Evolutionary conservation across 92 coral and sea anemone species (phyloP).

Genomic region (Actinostola sp.): DNA sequence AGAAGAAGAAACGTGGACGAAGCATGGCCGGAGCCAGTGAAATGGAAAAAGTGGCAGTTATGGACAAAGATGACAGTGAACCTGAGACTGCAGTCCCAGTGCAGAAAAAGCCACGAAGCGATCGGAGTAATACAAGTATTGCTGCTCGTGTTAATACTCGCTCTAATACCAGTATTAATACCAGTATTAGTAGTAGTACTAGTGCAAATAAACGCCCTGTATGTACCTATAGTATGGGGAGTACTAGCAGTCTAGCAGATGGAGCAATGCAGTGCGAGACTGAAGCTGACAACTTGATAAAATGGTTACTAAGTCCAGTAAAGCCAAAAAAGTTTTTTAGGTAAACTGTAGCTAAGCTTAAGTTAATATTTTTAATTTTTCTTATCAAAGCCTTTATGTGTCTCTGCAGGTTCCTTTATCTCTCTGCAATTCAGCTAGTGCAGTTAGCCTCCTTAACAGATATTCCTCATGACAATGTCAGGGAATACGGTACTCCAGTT

Average conservation of each 20-base stretch:
- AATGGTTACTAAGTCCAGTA: constrained; percentile 95
- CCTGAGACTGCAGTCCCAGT: constrained; percentile 26
- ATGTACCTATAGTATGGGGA: constrained; percentile 56
- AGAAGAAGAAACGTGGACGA: constrained; percentile 63
- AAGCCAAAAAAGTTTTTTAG: constrained; percentile 92
- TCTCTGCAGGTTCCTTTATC: too few relatives aligned
- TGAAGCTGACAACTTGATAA: constrained; percentile 76
- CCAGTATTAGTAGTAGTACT: not conserved
- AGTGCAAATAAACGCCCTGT: constrained; percentile 34
- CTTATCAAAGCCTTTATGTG: too few relatives aligned
- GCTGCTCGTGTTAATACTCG: constrained; percentile 5
- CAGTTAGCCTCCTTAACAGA: too few relatives aligned
- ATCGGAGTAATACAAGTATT: constrained; percentile 16
- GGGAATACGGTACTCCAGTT: too few relatives aligned
- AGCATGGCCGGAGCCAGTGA: constrained; percentile 38
- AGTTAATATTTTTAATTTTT: too few relatives aligned
- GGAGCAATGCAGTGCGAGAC: constrained; percentile 53
- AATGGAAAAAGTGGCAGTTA: constrained; percentile 19
- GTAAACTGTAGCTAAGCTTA: too few relatives aligned
- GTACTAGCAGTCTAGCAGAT: constrained; percentile 39
- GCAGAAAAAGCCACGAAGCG: constrained; percentile 34
- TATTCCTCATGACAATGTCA: too few relatives aligned
- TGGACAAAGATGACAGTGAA: constrained; percentile 33
- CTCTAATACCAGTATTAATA: constrained; percentile 17
- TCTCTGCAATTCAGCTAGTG: too few relatives aligned